Evolutionary conservation across 2,113 vertebrate species (phyloP).

Genomic region (Antennarius striatus): DNA sequence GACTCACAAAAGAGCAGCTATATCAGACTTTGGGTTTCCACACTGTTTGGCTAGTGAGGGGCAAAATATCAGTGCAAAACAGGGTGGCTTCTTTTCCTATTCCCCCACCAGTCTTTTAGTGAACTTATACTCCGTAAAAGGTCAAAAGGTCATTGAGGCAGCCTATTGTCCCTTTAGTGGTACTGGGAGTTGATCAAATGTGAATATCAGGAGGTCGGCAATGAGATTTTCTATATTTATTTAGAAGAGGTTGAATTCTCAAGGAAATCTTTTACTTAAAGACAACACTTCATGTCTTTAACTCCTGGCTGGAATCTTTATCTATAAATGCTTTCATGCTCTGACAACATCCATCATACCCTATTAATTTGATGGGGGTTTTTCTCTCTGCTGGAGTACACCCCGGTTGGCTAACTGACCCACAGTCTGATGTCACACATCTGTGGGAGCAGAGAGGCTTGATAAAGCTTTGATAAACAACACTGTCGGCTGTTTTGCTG

Average conservation of each 20-base stretch:
- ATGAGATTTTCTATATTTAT: conserved; percentile 16
- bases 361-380: conserved; percentile 13
- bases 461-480: conserved; percentile 74
- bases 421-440: conserved; percentile 62
- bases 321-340: conserved; percentile 37
- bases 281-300: neutral
- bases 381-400: conserved; percentile 35
- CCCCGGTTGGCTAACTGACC: conserved; percentile 46
- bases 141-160: conserved; percentile 59
- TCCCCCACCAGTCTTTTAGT: conserved; percentile 25
- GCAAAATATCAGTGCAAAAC: conserved; percentile 26
- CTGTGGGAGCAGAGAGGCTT: conserved; percentile 57
- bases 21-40: conserved; percentile 15
- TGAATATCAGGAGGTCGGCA: conserved; percentile 9
- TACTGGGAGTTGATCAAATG: conserved; percentile 50
- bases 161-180: conserved; percentile 39
- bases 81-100: conserved; percentile 24
- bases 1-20: conserved; percentile 14
- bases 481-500: conserved; percentile 58
- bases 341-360: conserved; percentile 16
- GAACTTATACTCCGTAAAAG: conserved; percentile 31
- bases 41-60: conserved; percentile 20
- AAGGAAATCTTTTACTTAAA: neutral
- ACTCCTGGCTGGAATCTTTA: conserved; percentile 12
- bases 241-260: neutral